Base-by-base conservation (phyloP, 2,797 vertebrate genomes). In the Cryptoblepharus egeriae region DNA sequence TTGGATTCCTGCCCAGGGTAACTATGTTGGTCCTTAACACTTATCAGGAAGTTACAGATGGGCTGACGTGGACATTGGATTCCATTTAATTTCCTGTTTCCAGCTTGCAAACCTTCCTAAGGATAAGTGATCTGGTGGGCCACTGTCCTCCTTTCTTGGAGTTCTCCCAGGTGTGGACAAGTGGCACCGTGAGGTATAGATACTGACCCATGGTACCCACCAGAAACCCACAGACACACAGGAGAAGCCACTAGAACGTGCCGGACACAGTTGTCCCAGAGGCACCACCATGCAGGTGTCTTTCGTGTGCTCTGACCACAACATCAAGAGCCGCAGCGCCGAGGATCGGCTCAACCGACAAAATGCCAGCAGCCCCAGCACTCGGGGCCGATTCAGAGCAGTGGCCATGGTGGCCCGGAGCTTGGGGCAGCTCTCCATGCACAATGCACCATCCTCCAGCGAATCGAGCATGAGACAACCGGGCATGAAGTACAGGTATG, bases 401-500 rank as follows among this genome's bases (percentile, higher is more conserved):
- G 97, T 99, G 95, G 98, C 98, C 71, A 97, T 99, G 97, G 98
- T 98, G 88, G 99, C 99, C 73, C 97, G 98, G 69, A 99, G 97
- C 93, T 96, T 99, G 30, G 98, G 99, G 35, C 98, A 99, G 75
- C 97, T 99, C 87, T 98, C 98, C 0, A 96, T 97, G 82, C 98
- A 98, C 93, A 98, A 96, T 37, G 94, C 93, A 1, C 97, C 96
- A 0, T 95, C 97, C 28, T 93, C 96, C 90, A 96, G 96, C 28
- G 97, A 98, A 68, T 35, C 87, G 92, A 96, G 97, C 95, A 87
- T 96, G 87, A 97, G 94, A 93, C 98, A 97, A 72, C 93, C 93
- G 0, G 98, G 98, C 91, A 99, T 99, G 99, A 98, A 97, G 83
- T 97, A 97, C 96, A 97, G 99, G 99, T 99, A 99, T 68, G 97